phyloP scores from a whole-genome alignment of 37 sponge, comb jelly and placozoan species.

The Dysidea cf. avara region DNA sequence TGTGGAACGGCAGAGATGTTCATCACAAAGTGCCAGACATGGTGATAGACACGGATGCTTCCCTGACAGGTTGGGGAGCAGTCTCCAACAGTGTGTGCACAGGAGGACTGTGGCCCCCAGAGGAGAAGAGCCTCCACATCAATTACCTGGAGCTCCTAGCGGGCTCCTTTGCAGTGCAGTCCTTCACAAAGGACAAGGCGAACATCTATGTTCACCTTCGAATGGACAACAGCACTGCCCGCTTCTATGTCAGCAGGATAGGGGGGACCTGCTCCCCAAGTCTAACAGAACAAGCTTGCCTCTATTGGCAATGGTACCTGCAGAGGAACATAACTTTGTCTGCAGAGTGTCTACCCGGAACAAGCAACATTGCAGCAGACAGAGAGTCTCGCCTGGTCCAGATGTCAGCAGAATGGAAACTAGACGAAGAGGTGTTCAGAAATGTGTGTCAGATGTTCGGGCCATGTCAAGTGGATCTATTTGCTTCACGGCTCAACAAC shows the following conservation, averaged over 20 bases:
- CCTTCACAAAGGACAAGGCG: not conserved
- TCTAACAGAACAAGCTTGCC: not conserved
- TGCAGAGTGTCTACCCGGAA: constrained; percentile 17
- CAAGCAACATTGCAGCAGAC: constrained; percentile 15
- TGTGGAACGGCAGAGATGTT: constrained; percentile 3
- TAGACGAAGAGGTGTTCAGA: no score
- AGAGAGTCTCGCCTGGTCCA: not conserved
- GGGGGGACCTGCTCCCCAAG: constrained; percentile 2
- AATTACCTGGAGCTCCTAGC: constrained; percentile 17
- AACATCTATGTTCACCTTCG: not conserved
- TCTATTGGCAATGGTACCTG: constrained; percentile 8
- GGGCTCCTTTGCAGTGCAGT: not conserved
- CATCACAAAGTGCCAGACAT: not conserved
- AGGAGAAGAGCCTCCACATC: constrained; percentile 1
- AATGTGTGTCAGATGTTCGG: no score
- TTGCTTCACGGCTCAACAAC: constrained; percentile 24
- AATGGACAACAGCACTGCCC: constrained; percentile 14
- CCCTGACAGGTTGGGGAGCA: no score
- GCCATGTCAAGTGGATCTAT: constrained; percentile 1
- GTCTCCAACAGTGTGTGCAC: not conserved
- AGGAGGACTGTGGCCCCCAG: constrained; percentile 10
- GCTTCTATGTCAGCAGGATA: not conserved
- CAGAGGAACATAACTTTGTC: not conserved
- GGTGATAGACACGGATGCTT: no score
- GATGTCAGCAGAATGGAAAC: no score